phyloP scores from a whole-genome alignment of 2,888 invertebrate species.

The Drosophila neonasuta region DNA sequence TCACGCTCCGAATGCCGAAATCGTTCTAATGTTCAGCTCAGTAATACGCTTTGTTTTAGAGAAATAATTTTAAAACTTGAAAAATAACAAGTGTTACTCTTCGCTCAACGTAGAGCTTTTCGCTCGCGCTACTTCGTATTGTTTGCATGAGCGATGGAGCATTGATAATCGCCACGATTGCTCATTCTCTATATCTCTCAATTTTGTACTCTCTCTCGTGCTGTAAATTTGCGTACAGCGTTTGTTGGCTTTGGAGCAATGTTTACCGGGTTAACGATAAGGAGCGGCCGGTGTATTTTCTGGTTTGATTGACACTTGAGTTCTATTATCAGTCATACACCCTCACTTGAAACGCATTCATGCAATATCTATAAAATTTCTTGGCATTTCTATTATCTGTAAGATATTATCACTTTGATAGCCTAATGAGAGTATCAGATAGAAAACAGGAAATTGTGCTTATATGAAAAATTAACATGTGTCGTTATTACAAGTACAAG shows the following conservation, averaged over 20 bases:
- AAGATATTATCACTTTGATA: not conserved
- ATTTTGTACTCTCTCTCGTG: not conserved
- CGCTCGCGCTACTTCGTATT: constrained; percentile 5
- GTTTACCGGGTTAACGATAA: constrained; percentile 21
- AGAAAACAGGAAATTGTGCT: not conserved
- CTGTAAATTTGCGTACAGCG: constrained; percentile 14
- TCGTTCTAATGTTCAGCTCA: constrained; percentile 40
- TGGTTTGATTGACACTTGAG: constrained; percentile 28
- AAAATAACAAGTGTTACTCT: constrained; percentile 15
- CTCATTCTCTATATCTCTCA: not conserved
- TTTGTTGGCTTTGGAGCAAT: constrained; percentile 20
- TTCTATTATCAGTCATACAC: constrained; percentile 33
- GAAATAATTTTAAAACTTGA: constrained; percentile 8
- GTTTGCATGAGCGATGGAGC: constrained; percentile 2
- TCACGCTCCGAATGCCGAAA: constrained; percentile 36
- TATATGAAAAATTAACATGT: not conserved
- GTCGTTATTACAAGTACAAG: too few species aligned
- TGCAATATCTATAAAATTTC: constrained; percentile 5
- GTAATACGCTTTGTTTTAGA: constrained; percentile 37
- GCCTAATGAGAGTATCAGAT: constrained; percentile 1
- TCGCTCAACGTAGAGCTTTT: constrained; percentile 19
- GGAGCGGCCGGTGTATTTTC: constrained; percentile 11
- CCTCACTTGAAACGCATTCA: constrained; percentile 3
- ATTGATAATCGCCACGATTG: not conserved
- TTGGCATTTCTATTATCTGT: constrained; percentile 13